Conservation (phyloP, 2,113 vertebrate species). For the Neolamprologus cancellatus region DNA sequence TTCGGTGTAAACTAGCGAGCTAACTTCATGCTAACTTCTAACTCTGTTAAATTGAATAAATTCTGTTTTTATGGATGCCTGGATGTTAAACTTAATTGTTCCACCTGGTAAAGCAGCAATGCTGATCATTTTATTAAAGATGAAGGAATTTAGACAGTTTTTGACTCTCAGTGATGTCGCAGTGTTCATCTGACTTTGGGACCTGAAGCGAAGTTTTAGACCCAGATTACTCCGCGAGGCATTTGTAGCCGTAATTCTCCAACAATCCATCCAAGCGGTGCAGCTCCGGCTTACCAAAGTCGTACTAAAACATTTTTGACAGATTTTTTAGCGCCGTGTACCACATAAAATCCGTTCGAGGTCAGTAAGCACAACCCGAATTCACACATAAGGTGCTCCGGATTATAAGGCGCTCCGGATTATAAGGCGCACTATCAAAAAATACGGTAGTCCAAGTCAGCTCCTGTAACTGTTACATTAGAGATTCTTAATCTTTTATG, state of each 20-base stretch:
- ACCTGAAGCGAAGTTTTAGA: not conserved
- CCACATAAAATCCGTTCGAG: not conserved
- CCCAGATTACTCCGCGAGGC: not conserved
- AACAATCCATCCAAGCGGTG: not conserved
- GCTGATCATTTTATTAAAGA: not conserved
- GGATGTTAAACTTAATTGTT: not conserved
- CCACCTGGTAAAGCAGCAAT: not conserved
- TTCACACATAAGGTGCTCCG: rapidly evolving
- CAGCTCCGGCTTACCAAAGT: rapidly evolving
- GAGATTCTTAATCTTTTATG: not conserved
- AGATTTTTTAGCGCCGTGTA: rapidly evolving
- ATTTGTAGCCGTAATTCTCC: rapidly evolving
- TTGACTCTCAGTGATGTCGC: not conserved
- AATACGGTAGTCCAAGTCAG: not conserved
- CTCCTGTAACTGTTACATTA: not conserved
- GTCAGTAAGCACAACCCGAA: not conserved
- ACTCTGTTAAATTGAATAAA: not conserved
- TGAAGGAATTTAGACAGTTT: not conserved
- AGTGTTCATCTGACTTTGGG: not conserved
- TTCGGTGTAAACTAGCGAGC: not conserved
- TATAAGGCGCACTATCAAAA: not conserved
- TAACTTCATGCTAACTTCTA: not conserved
- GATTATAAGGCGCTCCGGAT: rapidly evolving
- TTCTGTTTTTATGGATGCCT: rapidly evolving
- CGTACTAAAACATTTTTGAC: rapidly evolving